Conservation (phyloP, 2,888 invertebrate species). For the Oscheius sp. region DNA sequence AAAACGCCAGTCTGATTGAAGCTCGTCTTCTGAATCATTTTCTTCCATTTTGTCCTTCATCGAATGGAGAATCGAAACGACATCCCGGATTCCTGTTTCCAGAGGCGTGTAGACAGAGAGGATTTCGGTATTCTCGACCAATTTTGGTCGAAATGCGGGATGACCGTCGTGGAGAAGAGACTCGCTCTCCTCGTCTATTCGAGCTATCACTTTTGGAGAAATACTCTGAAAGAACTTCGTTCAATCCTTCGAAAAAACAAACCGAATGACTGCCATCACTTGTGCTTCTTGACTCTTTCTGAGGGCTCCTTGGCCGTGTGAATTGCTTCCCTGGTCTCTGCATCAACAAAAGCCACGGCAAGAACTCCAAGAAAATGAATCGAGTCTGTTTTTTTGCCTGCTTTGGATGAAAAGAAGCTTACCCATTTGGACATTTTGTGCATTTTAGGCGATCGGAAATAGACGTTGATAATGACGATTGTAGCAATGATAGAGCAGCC, state of each 20-base stretch:
- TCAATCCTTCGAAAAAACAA: not conserved
- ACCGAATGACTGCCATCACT: slow-evolving; percentile 14
- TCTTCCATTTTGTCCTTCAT: slow-evolving; percentile 55
- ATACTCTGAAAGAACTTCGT: slow-evolving; percentile 3
- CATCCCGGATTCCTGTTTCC: slow-evolving; percentile 31
- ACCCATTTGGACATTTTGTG: slow-evolving; percentile 68
- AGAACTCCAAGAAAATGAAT: slow-evolving; percentile 92
- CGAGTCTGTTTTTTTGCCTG: slow-evolving; percentile 79
- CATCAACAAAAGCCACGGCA: slow-evolving; percentile 96
- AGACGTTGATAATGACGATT: slow-evolving; percentile 67
- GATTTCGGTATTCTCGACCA: slow-evolving; percentile 24
- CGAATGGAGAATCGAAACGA: slow-evolving; percentile 28
- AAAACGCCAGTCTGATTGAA: slow-evolving; percentile 66
- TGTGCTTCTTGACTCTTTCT: not conserved
- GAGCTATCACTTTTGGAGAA: slow-evolving; percentile 2
- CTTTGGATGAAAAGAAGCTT: not conserved
- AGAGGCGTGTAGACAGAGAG: slow-evolving; percentile 30
- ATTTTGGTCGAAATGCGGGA: slow-evolving; percentile 12
- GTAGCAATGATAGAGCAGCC: slow-evolving; percentile 68
- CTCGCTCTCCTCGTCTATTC: slow-evolving; percentile 18
- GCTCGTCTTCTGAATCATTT: slow-evolving; percentile 66
- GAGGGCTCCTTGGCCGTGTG: slow-evolving; percentile 31
- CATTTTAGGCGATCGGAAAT: slow-evolving; percentile 64
- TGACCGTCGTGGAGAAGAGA: not conserved
- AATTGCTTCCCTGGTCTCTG: slow-evolving; percentile 93